Base-by-base conservation (phyloP, 2,113 vertebrate genomes). In the Phaethornis superciliosus region DNA sequence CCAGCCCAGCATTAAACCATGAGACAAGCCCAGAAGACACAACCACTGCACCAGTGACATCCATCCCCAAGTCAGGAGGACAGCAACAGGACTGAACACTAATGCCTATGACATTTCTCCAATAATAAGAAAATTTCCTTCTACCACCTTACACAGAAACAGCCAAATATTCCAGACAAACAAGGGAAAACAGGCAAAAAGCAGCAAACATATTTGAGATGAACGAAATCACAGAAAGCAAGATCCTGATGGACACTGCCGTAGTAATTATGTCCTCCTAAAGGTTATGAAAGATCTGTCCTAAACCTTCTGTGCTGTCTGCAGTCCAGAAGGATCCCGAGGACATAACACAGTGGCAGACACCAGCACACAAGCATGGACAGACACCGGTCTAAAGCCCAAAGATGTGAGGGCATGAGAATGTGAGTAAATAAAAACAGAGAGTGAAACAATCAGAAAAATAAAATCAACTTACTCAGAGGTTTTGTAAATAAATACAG, bases 331-430 rank as follows among this genome's bases (percentile, higher is more conserved):
- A 60, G 16, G 47, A 72, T 30, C 27, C 13, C 33, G 56, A 15
- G 55, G 35, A 47, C 1, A 2, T 21, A 49, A 59, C 0, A 0
- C 28, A 30, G 8, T 5, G 30, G 51, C 59, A 67, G 54, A 42
- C 17, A 60, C 17, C 1, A 1, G 6, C 51, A 47, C n/a, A n/a
- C 12, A 26, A 33, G 18, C 13, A 27, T 37, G 32, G 16, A 37
- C 54, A 74, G 30, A 49, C 20, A 32, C 8, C 8, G 13, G 32
- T 52, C 74, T 74, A 14, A 28, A 58, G 47, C 42, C n/a, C 69
- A 35, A 20, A 72, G n/a, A 60, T 12, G 33, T 0, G 6, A 23
- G 30, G 11, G 40, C 23, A 3, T 83, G 15, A 60, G 33, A 67
- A 55, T 2, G 1, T 10, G 6, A 47, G 21, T 42, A 47, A 54